Base-by-base conservation (phyloP, 2,113 vertebrate species). In the Myanophis thanlyinensis region DNA sequence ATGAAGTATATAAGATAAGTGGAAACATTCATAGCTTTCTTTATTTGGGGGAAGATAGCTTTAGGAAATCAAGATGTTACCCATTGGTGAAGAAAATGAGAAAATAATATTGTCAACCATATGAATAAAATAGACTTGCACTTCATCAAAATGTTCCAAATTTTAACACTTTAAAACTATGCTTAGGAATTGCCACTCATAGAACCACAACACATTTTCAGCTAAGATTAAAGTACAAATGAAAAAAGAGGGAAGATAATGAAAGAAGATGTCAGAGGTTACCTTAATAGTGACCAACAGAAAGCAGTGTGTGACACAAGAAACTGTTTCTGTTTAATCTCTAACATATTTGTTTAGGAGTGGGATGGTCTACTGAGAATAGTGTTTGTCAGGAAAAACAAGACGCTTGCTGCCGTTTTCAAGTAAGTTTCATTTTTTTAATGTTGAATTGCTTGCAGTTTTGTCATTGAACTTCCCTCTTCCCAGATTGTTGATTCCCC, bases 321-420 rank as follows among this genome's bases (percentile, higher is more conserved):
- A 44, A 59, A 59, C 56, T 4, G 2, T 54, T 59, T 40, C 15
- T 80, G 18, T 44, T 80, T 80, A 80, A 44, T 80, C 88, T 85
- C 20, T 5, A 73, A 53, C 88, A 93, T 94, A 89, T 94, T 48
- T 97, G 30, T 98, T 95, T 93, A 99, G 99, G 99, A 99, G 95
- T 99, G 99, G 99, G 99, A 99, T 89, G 99, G 99, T 93, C 97
- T 99, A 85, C 98, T 99, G 93, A 98, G 99, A 97, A 99, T 99
- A 95, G 98, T 99, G n/a, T 99, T 99, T 95, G 98, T 99, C 88
- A 98, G 99, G 95, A 99, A 99, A 97, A 99, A 99, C 97, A 99
- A 99, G 98, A 99, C 99, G 3, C 98, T 99, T 0, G 98, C 95
- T 51, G 98, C 99, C 92, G 98, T 97, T 87, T 99, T 99, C 97